Base-by-base conservation (phyloP, 53 echinoderm and acorn worm genomes). In the Crossaster papposus region DNA sequence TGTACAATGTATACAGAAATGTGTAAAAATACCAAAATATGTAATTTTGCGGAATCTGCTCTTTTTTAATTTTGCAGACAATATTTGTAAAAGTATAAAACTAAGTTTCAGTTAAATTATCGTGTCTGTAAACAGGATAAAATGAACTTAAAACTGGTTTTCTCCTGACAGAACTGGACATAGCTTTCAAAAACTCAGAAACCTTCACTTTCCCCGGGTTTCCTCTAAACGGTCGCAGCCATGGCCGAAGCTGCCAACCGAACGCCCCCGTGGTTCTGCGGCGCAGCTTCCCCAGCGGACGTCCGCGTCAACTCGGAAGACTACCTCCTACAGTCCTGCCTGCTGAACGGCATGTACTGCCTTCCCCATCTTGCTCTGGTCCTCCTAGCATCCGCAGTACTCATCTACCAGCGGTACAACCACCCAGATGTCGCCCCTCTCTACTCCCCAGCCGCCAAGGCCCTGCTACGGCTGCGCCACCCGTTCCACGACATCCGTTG, bases 291-390 rank as follows among this genome's bases (percentile, higher is more conserved):
- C 13, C 17, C 85, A 0, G 35, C 23, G 23, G 72, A 73, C 28
- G 33, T 85, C 5, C 33, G 73, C 20, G 31, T 51, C 32, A 72
- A 54, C 2, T 2, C 51, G 31, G 87, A 36, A 3, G 87, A 38
- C 77, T 33, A 87, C 36, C 87, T 76, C 37, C 55, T 54, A 20
- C 17, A 33, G 20, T 33, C 87, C 55, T 87, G 87, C 77, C 18
- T 77, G 10, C 75, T 87, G 77, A 87, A 87, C 38, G 62, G 75
- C 75, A 23, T 88, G 1, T 92, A 88, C 88, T 83, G 81, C 55
- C 37, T 88, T 26, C 89, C 92, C 8, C 92, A 92, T 64, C 24
- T 35, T 1, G 73, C 78, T 55, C 30, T 88, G 13, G 37, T 63
- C 15, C n/a, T 34, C 33, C 64, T 81, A 17, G 44, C 74, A 17